phyloP scores from a whole-genome alignment of 2,888 invertebrate genomes.

The Syritta pipiens region DNA sequence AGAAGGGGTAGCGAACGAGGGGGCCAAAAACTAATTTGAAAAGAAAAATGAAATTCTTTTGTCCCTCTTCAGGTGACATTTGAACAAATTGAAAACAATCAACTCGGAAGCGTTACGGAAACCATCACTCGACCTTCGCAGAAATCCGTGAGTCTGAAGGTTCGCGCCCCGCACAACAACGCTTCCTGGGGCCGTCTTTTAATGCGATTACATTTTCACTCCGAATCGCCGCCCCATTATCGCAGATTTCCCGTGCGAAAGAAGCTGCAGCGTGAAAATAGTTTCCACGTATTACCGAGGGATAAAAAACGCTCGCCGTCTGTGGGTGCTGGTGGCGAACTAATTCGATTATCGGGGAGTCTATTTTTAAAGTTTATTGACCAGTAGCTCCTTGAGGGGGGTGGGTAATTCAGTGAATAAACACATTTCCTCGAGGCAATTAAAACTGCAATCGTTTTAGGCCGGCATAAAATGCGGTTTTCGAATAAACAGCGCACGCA shows the following conservation, averaged over 20 bases:
- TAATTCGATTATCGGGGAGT: conserved; percentile 18
- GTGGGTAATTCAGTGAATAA: conserved; percentile 4
- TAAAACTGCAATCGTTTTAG: conserved; percentile 10
- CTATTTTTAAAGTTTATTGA: conserved; percentile 41
- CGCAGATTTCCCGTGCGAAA: background rate
- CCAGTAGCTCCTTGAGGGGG: background rate
- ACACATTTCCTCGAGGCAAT: background rate
- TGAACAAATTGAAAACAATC: conserved; percentile 24
- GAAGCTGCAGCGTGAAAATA: conserved; percentile 8
- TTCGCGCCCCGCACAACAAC: conserved; percentile 9
- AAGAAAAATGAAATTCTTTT: background rate
- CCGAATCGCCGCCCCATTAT: conserved; percentile 22
- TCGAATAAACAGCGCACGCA: background rate
- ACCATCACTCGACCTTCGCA: too few species aligned
- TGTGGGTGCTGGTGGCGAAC: conserved; percentile 1
- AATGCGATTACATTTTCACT: conserved; percentile 33
- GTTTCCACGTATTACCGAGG: background rate
- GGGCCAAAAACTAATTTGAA: too few species aligned
- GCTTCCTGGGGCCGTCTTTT: background rate
- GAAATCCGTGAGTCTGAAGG: too few species aligned
- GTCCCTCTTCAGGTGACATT: conserved; percentile 3
- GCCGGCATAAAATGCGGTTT: conserved; percentile 1
- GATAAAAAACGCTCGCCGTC: background rate
- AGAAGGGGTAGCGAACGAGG: conserved; percentile 3
- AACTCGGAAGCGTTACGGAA: conserved; percentile 4